phyloP scores from a whole-genome alignment of 2,113 vertebrate genomes.

The Redunca redunca region DNA sequence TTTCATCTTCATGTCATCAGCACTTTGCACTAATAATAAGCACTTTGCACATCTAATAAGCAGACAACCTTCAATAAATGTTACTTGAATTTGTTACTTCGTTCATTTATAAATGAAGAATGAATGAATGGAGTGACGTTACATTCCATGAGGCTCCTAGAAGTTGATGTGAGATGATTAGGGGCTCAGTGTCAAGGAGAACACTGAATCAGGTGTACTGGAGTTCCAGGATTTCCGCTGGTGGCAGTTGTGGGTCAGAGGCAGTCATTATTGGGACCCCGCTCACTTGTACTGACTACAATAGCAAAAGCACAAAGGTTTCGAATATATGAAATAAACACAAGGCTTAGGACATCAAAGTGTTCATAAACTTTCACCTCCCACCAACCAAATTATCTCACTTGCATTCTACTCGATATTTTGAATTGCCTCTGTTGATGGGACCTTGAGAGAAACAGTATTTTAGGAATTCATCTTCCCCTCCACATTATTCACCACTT shows the following conservation, averaged over 20 bases:
- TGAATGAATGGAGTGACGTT: background rate
- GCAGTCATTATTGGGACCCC: fast-evolving
- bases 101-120: background rate
- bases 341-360: background rate
- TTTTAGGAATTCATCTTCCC: background rate
- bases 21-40: background rate
- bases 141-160: background rate
- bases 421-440: background rate
- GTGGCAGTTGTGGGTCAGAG: background rate
- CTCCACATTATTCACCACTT: background rate
- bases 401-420: background rate
- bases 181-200: background rate
- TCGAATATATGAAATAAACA: background rate
- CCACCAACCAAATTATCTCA: background rate
- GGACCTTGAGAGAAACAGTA: background rate
- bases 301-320: background rate
- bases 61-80: background rate
- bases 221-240: background rate
- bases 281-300: background rate
- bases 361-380: background rate
- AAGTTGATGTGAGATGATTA: background rate
- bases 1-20: background rate
- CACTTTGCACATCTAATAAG: background rate
- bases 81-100: background rate
- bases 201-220: background rate